A percentile compares a stretch with the other conserved stretches of the same genome.
Evolutionary conservation across 1,140 invertebrate genomes (phyloP).

Genomic region (Cecropterus lyciades): DNA sequence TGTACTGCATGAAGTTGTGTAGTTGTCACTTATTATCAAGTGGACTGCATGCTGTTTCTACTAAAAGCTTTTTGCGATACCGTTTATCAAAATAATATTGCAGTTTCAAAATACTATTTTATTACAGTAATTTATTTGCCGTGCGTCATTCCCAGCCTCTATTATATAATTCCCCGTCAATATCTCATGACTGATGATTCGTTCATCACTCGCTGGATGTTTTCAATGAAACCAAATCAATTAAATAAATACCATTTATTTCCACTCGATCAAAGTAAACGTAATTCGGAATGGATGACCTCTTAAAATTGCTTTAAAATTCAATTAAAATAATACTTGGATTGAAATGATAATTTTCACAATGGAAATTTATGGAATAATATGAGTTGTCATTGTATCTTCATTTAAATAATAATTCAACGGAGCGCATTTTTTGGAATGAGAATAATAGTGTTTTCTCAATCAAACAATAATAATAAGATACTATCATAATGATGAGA

Average conservation of each 20-base stretch:
- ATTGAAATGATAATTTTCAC: neutral
- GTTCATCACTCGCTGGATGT: neutral
- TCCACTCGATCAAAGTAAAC: neutral
- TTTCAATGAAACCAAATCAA: neutral
- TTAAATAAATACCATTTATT: neutral
- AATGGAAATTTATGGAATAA: neutral
- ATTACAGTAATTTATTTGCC: too few species aligned
- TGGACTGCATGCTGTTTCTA: too few species aligned
- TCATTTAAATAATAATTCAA: neutral
- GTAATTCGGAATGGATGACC: neutral
- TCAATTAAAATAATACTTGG: neutral
- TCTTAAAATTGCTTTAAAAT: neutral
- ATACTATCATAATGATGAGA: too few species aligned
- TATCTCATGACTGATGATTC: neutral
- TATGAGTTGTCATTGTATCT: neutral
- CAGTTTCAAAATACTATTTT: too few species aligned
- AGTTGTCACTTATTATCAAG: too few species aligned
- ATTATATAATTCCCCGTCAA: neutral
- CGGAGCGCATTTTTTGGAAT: too few species aligned
- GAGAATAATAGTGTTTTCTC: too few species aligned
- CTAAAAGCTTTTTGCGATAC: too few species aligned
- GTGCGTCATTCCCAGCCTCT: too few species aligned
- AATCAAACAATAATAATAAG: too few species aligned
- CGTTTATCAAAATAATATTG: too few species aligned
- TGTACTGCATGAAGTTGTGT: too few species aligned